These are phyloP conservation scores for Pseudomyrmex concolor DNA, from an alignment of 1,140 invertebrate species.

Conservation along the genomic window DNA sequence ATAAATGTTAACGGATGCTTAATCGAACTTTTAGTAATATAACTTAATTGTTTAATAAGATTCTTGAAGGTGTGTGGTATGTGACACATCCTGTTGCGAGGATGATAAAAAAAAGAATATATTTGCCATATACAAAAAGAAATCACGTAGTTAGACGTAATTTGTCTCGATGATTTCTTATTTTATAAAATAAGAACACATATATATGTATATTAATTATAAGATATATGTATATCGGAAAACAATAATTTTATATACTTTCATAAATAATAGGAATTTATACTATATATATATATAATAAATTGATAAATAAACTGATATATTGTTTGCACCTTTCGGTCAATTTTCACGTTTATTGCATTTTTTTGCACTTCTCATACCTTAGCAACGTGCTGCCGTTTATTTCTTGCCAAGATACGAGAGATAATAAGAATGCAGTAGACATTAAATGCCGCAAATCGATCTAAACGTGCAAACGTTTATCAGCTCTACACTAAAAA, in stretches of 20 bases:
- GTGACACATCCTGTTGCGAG: conserved; percentile 36
- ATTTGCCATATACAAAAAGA: conserved; percentile 52
- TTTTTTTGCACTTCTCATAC: too few relatives aligned
- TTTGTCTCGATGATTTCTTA: conserved; percentile 37
- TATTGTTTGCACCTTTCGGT: too few relatives aligned
- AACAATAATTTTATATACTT: conserved; percentile 67
- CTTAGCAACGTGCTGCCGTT: too few relatives aligned
- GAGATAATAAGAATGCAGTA: too few relatives aligned
- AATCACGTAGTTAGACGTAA: conserved; percentile 47
- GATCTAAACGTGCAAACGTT: too few relatives aligned
- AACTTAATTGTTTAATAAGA: conserved; percentile 47
- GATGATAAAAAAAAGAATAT: conserved; percentile 33
- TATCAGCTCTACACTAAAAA: too few relatives aligned
- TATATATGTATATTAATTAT: conserved; percentile 30
- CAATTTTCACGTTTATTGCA: too few relatives aligned
- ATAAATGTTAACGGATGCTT: conserved; percentile 34
- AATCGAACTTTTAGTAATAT: conserved; percentile 18
- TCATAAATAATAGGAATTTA: conserved; percentile 65
- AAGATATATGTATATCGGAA: conserved; percentile 21
- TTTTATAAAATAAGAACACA: conserved; percentile 39
- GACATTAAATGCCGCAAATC: too few relatives aligned
- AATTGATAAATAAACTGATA: too few relatives aligned
- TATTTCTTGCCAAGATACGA: too few relatives aligned
- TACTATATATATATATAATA: conserved; percentile 63
- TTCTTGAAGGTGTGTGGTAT: conserved; percentile 13